phyloP scores from a whole-genome alignment of 2,113 vertebrate species.

The Uropsilus gracilis region DNA sequence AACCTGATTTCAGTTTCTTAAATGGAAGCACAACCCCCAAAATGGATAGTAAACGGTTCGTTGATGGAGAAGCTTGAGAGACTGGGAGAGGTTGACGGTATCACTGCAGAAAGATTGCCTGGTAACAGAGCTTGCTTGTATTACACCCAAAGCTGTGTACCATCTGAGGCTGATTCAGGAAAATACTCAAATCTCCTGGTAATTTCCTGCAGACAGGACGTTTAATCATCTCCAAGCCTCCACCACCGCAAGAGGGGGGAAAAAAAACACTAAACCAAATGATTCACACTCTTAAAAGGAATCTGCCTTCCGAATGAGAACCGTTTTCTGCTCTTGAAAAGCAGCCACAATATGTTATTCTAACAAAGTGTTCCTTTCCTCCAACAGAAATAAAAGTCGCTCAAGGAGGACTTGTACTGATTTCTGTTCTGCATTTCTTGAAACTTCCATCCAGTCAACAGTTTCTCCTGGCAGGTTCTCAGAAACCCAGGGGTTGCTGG shows the following conservation, averaged over 20 bases:
- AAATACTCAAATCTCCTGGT: constrained; percentile 83
- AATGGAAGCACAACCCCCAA: constrained; percentile 56
- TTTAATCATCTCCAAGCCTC: constrained; percentile 83
- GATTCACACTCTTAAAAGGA: constrained; percentile 76
- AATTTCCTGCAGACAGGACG: constrained; percentile 84
- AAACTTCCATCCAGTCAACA: constrained; percentile 65
- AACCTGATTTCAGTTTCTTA: constrained; percentile 72
- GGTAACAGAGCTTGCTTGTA: constrained; percentile 78
- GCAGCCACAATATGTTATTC: constrained; percentile 46
- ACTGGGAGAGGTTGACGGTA: neutral
- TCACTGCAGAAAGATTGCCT: constrained; percentile 23
- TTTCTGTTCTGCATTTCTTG: constrained; percentile 73
- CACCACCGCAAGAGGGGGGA: constrained; percentile 20
- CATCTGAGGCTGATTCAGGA: constrained; percentile 82
- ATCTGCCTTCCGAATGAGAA: constrained; percentile 65
- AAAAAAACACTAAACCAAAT: constrained; percentile 55
- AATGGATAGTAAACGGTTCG: neutral
- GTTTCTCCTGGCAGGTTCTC: constrained; percentile 63
- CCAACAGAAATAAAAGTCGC: constrained; percentile 71
- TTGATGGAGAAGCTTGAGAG: constrained; percentile 35
- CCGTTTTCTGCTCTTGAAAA: constrained; percentile 34
- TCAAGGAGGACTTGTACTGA: neutral
- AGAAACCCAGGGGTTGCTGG: constrained; percentile 6
- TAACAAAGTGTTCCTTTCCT: constrained; percentile 70
- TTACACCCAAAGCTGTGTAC: constrained; percentile 73